phyloP scores from a whole-genome alignment of 1,140 invertebrate species.

The Mamestra configurata region DNA sequence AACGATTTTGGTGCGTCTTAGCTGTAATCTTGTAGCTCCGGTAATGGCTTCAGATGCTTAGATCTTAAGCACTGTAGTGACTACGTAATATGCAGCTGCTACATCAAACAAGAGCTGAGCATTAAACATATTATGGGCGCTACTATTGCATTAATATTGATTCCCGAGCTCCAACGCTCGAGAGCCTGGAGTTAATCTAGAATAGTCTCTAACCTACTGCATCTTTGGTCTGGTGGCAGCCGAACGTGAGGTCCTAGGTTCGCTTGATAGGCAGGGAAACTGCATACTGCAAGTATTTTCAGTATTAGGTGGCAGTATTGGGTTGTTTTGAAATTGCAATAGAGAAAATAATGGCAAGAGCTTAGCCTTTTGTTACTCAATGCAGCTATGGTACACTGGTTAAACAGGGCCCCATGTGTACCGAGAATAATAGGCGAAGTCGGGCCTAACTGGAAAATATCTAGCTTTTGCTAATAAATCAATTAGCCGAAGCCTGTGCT shows the following conservation, averaged over 20 bases:
- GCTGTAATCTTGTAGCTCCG: neutral
- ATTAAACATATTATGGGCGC: conserved; percentile 14
- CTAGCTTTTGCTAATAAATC: conserved; percentile 21
- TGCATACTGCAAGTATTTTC: neutral
- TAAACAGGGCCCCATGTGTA: neutral
- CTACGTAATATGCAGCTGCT: conserved; percentile 17
- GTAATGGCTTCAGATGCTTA: conserved; percentile 11
- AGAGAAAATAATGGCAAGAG: neutral
- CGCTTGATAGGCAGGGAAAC: neutral
- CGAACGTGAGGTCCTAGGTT: neutral
- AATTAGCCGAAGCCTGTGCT: conserved; percentile 5
- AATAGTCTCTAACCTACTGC: conserved; percentile 5
- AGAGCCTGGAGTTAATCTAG: neutral
- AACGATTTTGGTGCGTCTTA: neutral
- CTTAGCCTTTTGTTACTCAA: neutral
- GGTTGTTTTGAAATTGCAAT: neutral
- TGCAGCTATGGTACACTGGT: neutral
- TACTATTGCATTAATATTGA: conserved; percentile 19
- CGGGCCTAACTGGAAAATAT: neutral
- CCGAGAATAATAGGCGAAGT: neutral
- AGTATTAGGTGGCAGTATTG: neutral
- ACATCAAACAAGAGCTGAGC: conserved; percentile 3
- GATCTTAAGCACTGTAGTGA: neutral
- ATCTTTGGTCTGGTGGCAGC: neutral
- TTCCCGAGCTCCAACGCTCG: conserved; percentile 10